Evolutionary conservation across 1,140 invertebrate species (phyloP), one percentile per base, ranked within the genome.

Genomic region (Cotesia chilonis): DNA sequence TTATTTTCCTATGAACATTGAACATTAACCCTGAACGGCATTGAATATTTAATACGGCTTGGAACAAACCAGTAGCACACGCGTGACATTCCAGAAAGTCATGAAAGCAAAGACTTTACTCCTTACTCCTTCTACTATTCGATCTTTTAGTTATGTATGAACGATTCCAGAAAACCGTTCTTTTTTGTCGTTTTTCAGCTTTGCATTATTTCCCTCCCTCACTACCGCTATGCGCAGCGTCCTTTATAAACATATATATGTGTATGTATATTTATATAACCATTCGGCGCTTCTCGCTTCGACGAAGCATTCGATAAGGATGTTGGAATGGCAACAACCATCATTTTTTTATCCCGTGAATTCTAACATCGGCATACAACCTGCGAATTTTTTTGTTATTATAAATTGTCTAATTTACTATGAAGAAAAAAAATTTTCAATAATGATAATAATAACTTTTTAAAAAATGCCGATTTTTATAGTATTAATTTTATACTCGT

Each of bases 41-140:
- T 47, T 47, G 10, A 47, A 47, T 47, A 47, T 47, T 9, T 47
- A n/a, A 14, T 41, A 54, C 6, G 20, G 4, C 12, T 6, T 37
- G 55, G 5, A 55, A 59, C 20, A 68, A 68, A 38, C 17, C 63
- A 67, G 70, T 72, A 54, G 70, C 70, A 72, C 69, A 68, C 67
- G 76, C 76, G 54, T 74, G 59, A 78, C 78, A 78, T 80, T 78
- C 77, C 75, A 17, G 6, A 10, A 71, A 74, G 47, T 72, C 54
- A 73, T 74, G 71, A 77, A 77, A 75, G 20, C 67, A 38, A 47
- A 47, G 41, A 47, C 41, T 47, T 10, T 68, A 28, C 28, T 28
- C 28, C 28, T 3, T 28, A 28, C 28, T 28, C 28, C 28, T 28
- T 28, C 28, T 28, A 28, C 28, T 28, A 28, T 67, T 70, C n/a